Evolutionary conservation across 2,888 invertebrate genomes (phyloP).

Genomic region (Caenorhabditis becei): DNA sequence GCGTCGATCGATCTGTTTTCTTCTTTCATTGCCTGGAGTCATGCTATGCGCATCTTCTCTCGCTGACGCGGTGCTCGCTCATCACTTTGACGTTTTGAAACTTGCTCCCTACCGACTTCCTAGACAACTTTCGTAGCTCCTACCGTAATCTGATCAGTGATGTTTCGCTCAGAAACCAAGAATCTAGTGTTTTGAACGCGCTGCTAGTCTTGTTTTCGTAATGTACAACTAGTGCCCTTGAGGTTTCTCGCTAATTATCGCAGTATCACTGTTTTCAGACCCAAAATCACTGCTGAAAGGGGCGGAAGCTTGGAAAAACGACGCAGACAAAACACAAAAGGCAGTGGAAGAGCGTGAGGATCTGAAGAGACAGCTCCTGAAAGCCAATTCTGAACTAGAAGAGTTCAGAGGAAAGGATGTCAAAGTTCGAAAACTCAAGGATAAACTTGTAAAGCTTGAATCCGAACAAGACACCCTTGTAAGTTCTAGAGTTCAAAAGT

Average conservation of each 20-base stretch:
- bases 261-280: slow-evolving; percentile 80
- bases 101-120: not conserved
- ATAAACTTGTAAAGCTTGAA: slow-evolving; percentile 74
- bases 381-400: slow-evolving; percentile 84
- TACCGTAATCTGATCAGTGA: slow-evolving; percentile 8
- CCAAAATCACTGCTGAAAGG: slow-evolving; percentile 83
- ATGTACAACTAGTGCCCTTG: not conserved
- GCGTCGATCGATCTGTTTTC: slow-evolving; percentile 61
- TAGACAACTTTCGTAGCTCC: not conserved
- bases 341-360: slow-evolving; percentile 84
- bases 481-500: not conserved
- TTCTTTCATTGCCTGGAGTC: slow-evolving; percentile 19
- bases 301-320: slow-evolving; percentile 83
- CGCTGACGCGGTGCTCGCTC: not conserved
- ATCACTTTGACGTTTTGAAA: not conserved
- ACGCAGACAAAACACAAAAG: slow-evolving; percentile 82
- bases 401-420: slow-evolving; percentile 84
- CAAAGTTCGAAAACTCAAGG: slow-evolving; percentile 84
- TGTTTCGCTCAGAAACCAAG: not conserved
- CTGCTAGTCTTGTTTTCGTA: slow-evolving; percentile 15
- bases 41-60: slow-evolving; percentile 38
- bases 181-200: not conserved
- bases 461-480: slow-evolving; percentile 66
- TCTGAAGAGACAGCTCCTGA: slow-evolving; percentile 84
- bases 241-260: not conserved